Conservation (phyloP, 2,113 vertebrate genomes). For the rabbit (Oryctolagus cuniculus) region DNA sequence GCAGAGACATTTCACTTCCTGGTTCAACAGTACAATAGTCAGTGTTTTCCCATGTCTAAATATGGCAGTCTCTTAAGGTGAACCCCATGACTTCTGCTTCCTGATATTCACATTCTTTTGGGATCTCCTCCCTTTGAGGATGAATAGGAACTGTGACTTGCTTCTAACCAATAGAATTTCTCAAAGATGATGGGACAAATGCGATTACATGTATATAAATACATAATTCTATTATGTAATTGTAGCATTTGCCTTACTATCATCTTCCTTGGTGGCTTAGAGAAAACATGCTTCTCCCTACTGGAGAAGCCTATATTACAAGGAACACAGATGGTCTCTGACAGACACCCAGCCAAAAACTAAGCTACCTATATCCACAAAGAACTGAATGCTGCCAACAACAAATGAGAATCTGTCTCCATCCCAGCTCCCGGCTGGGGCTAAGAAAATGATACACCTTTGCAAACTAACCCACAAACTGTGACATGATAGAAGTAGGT, state of each 20-base stretch:
- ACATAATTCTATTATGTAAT: conserved; percentile 9
- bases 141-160: neutral
- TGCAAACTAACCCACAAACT: neutral
- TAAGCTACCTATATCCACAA: neutral
- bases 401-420: neutral
- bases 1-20: conserved; percentile 10
- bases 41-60: neutral
- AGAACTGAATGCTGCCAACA: conserved; percentile 4
- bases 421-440: neutral
- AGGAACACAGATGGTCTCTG: neutral
- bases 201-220: neutral
- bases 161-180: neutral
- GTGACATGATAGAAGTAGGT: neutral
- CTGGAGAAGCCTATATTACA: neutral
- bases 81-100: neutral
- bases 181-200: neutral
- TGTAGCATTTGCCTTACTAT: neutral
- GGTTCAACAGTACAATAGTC: conserved; percentile 23
- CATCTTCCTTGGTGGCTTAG: neutral
- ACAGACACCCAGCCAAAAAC: neutral
- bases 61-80: neutral
- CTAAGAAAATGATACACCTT: neutral
- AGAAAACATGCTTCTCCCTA: conserved; percentile 8
- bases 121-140: neutral
- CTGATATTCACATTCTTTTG: neutral